phyloP scores from a whole-genome alignment of 2,113 vertebrate genomes.

The Eulemur macaco region DNA sequence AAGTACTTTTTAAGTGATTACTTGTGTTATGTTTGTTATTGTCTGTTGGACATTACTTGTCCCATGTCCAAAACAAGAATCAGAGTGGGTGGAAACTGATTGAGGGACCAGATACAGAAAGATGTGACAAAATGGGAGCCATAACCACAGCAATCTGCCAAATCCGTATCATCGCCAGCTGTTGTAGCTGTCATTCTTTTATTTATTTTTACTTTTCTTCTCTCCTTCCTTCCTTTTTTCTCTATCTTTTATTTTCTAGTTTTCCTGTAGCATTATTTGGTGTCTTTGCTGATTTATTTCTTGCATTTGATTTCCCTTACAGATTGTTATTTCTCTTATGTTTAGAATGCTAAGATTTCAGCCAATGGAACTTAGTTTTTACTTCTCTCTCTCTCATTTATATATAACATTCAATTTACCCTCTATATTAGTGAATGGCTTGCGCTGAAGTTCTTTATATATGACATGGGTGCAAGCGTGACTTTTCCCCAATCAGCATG shows the following conservation, averaged over 20 bases:
- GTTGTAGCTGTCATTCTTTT: neutral
- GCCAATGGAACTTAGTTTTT: neutral
- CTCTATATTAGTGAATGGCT: neutral
- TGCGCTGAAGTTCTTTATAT: constrained; percentile 59
- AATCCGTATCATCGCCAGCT: neutral
- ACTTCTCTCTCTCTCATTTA: neutral
- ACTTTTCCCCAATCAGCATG: constrained; percentile 66
- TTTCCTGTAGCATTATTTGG: neutral
- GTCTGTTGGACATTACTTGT: neutral
- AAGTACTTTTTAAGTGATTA: neutral
- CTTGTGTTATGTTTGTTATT: neutral
- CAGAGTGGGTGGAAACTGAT: neutral
- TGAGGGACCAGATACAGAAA: neutral
- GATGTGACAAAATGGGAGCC: fast-evolving
- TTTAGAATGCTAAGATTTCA: constrained; percentile 22
- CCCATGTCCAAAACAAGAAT: neutral
- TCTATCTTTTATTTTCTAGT: neutral
- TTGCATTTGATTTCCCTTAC: neutral
- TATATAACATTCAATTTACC: neutral
- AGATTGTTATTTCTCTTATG: neutral
- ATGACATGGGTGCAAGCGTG: constrained; percentile 39
- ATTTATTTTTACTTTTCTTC: neutral
- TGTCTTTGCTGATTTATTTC: neutral
- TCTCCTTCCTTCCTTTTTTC: too few relatives aligned
- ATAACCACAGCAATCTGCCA: fast-evolving